A percentile compares a stretch with the other conserved stretches of the same genome.
phyloP scores from a whole-genome alignment of 2,888 invertebrate genomes.

The Tanytarsus gracilentus region DNA sequence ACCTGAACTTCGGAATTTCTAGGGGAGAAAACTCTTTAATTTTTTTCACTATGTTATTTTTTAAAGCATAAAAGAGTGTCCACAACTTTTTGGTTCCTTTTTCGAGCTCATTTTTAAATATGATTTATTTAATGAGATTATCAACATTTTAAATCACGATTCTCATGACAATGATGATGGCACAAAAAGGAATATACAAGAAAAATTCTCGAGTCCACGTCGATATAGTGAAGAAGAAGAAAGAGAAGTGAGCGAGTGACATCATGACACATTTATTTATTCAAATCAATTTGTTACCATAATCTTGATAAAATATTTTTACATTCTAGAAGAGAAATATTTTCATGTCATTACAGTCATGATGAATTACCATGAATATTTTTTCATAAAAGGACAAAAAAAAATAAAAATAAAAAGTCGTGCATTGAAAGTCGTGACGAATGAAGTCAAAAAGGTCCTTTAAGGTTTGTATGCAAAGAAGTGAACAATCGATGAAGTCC shows the following conservation, averaged over 20 bases:
- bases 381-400: background rate
- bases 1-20: background rate
- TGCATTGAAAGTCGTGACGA: background rate
- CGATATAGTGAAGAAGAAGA: background rate
- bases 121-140: conserved; percentile 21
- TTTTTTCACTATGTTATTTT: too few relatives aligned
- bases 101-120: too few relatives aligned
- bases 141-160: conserved; percentile 1
- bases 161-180: background rate
- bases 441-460: background rate
- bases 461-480: background rate
- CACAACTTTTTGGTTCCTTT: too few relatives aligned
- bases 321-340: conserved; percentile 11
- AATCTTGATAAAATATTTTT: conserved; percentile 27
- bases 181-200: background rate
- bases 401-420: background rate
- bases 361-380: conserved; percentile 14
- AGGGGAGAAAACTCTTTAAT: background rate
- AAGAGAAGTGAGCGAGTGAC: background rate
- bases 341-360: conserved; percentile 24
- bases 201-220: background rate
- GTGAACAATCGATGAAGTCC: background rate
- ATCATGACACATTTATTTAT: conserved; percentile 23
- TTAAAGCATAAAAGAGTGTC: too few relatives aligned
- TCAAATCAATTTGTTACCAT: conserved; percentile 17